Conservation (phyloP, 2,797 vertebrate species). For the Lacerta bilineata region DNA sequence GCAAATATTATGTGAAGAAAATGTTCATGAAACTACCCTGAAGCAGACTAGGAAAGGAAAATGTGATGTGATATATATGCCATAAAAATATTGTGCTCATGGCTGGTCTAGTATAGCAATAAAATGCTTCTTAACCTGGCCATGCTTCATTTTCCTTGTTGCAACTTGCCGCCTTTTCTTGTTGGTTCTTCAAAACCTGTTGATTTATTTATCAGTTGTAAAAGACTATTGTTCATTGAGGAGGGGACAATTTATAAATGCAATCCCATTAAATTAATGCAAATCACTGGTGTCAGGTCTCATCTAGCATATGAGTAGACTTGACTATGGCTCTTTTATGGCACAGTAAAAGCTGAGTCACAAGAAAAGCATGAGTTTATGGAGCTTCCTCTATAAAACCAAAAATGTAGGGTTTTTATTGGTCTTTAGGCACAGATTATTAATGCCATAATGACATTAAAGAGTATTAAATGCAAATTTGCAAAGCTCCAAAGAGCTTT, state of each 20-base stretch:
- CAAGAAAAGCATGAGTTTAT: conserved; percentile 52
- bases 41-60: not conserved
- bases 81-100: not conserved
- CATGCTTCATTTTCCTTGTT: not conserved
- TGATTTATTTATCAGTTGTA: conserved; percentile 51
- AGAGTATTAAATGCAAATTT: conserved; percentile 79
- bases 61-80: not conserved
- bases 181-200: conserved; percentile 33
- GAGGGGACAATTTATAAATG: conserved; percentile 33
- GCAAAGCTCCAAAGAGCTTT: conserved; percentile 74
- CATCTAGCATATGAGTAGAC: conserved; percentile 45
- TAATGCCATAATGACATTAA: conserved; percentile 78
- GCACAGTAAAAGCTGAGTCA: conserved; percentile 58
- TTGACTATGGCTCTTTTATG: conserved; percentile 57
- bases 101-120: not conserved
- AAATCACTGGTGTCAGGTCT: conserved; percentile 24
- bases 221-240: conserved; percentile 22
- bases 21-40: not conserved
- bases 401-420: conserved; percentile 71
- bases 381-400: conserved; percentile 71
- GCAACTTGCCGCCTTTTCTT: not conserved
- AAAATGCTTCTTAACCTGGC: not conserved
- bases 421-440: conserved; percentile 79
- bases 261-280: conserved; percentile 44
- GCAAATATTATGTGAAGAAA: not conserved